A percentile compares a stretch with the other conserved stretches of the same genome.
Conservation (phyloP, 2,113 vertebrate genomes). For the Octodon degus region DNA sequence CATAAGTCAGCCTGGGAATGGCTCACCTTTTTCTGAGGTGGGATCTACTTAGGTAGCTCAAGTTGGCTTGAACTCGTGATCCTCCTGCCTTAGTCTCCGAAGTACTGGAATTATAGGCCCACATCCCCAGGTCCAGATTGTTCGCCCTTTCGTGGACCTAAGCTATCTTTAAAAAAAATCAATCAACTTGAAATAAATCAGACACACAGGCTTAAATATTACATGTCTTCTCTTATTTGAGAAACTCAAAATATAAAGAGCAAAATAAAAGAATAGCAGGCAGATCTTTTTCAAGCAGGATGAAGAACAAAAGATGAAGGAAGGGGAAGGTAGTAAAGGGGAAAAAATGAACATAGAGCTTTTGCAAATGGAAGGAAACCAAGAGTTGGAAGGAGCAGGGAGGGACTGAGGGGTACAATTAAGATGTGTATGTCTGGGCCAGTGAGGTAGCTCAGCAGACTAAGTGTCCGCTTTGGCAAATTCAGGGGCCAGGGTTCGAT, state of each 20-base stretch:
- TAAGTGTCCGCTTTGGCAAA: no score
- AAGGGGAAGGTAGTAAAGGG: background rate
- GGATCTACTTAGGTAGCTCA: background rate
- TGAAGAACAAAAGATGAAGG: background rate
- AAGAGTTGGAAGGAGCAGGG: background rate
- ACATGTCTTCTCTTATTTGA: background rate
- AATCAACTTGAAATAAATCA: background rate
- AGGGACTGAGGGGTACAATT: background rate
- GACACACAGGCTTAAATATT: background rate
- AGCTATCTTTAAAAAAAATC: background rate
- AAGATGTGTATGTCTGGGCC: background rate
- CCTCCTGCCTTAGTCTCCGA: background rate
- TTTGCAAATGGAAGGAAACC: background rate
- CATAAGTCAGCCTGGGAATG: background rate
- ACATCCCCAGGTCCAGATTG: background rate
- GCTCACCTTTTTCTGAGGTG: background rate
- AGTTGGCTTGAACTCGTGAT: background rate
- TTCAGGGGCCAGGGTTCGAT: no score
- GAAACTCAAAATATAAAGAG: background rate
- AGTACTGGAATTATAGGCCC: background rate
- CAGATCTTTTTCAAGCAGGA: background rate
- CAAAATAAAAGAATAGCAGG: background rate
- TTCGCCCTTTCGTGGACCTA: background rate
- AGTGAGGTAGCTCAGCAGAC: no score
- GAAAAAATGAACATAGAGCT: background rate